Conservation (phyloP, 2,113 vertebrate species). For the Malurus melanocephalus region DNA sequence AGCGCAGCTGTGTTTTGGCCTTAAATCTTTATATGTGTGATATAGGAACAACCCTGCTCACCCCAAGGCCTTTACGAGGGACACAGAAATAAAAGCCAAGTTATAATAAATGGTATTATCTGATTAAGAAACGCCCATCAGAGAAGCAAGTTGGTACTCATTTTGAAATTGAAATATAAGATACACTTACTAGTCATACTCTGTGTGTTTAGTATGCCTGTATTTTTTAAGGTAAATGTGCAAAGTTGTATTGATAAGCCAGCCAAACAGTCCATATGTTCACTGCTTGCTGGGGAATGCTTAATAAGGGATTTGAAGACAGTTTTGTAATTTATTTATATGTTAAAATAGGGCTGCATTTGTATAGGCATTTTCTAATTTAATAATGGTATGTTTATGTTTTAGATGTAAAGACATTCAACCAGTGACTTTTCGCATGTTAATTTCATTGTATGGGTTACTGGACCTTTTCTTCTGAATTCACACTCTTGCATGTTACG, state of each 20-base stretch:
- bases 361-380: background rate
- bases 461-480: background rate
- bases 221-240: background rate
- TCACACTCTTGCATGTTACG: accelerated
- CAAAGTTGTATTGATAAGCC: background rate
- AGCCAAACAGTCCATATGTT: background rate
- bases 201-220: background rate
- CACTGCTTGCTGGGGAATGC: background rate
- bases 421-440: background rate
- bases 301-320: background rate
- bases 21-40: background rate
- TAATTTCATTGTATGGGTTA: background rate
- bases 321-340: background rate
- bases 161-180: background rate
- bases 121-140: background rate
- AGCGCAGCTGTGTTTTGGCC: background rate
- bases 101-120: background rate
- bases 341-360: background rate
- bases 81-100: background rate
- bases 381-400: background rate
- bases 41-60: accelerated
- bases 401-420: background rate
- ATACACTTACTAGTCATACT: background rate
- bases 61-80: background rate
- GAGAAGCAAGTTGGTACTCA: background rate